These are phyloP conservation scores for Litocranius walleri DNA, from an alignment of 2,113 vertebrate genomes.

Conservation along the genomic window DNA sequence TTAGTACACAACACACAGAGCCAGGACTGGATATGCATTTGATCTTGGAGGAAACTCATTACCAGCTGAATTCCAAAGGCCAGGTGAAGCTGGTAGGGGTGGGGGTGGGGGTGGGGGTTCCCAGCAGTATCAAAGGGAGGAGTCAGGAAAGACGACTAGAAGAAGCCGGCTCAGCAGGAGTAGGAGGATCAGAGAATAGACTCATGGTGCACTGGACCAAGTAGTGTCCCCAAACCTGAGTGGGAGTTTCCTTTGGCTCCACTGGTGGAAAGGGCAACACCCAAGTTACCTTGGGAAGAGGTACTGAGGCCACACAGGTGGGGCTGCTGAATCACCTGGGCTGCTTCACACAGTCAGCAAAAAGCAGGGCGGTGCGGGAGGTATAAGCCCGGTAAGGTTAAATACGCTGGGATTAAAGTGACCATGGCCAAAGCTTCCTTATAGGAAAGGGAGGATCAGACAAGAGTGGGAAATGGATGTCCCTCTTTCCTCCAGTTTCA, in stretches of 20 bases:
- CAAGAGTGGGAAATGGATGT: neutral
- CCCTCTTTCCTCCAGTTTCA: neutral
- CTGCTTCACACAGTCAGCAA: neutral
- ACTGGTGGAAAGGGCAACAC: neutral
- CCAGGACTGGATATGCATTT: neutral
- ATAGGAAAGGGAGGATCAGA: neutral
- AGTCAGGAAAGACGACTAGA: neutral
- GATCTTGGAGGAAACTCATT: neutral
- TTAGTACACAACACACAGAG: neutral
- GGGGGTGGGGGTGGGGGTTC: neutral
- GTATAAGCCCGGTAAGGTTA: neutral
- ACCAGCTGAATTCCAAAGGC: neutral
- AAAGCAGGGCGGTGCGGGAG: neutral
- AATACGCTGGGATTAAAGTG: neutral
- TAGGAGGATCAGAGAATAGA: neutral
- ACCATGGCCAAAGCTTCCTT: neutral
- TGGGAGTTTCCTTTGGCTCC: neutral
- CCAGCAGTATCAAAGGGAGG: neutral
- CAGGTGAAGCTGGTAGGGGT: neutral
- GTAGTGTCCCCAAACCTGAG: neutral
- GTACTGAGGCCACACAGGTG: neutral
- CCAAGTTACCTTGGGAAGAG: neutral
- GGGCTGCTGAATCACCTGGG: constrained; percentile 12
- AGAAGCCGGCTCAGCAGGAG: neutral
- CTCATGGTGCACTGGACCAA: too few species aligned